These are phyloP conservation scores for Drosophila pegasa DNA, from an alignment of 2,888 invertebrate genomes.

Conservation along the genomic window DNA sequence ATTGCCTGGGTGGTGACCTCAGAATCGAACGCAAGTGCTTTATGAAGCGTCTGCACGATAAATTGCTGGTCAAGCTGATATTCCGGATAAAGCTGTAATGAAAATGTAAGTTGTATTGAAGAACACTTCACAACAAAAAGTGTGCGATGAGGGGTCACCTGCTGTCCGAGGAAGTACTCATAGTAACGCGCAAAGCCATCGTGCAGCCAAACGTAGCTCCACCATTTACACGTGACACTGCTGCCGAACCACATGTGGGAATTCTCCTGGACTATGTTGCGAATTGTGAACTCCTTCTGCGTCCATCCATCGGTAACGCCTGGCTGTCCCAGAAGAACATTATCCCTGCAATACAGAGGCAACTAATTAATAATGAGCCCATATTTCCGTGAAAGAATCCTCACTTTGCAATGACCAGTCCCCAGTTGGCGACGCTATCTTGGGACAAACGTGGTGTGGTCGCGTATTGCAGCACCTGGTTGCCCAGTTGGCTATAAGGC, in stretches of 20 bases:
- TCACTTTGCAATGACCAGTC: background rate
- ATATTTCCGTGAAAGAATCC: background rate
- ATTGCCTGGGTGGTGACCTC: background rate
- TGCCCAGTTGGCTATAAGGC: background rate
- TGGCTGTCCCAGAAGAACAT: background rate
- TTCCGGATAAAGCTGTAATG: background rate
- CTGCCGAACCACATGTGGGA: conserved; percentile 8
- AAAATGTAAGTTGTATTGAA: background rate
- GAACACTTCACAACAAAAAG: no score
- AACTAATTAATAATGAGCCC: no score
- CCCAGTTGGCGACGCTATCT: background rate
- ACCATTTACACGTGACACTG: background rate
- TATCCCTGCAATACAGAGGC: background rate
- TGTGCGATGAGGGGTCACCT: background rate
- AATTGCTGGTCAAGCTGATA: conserved; percentile 6
- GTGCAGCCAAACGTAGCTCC: conserved; percentile 5
- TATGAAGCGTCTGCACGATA: background rate
- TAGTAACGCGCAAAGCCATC: conserved; percentile 1
- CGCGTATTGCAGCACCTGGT: background rate
- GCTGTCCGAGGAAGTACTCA: conserved; percentile 2
- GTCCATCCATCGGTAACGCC: conserved; percentile 1
- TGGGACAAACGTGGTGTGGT: background rate
- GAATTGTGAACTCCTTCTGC: background rate
- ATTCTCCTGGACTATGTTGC: background rate
- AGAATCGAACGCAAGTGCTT: background rate